These are phyloP conservation scores for Salarias fasciatus DNA, from an alignment of 2,797 vertebrate species.

Conservation along the genomic window DNA sequence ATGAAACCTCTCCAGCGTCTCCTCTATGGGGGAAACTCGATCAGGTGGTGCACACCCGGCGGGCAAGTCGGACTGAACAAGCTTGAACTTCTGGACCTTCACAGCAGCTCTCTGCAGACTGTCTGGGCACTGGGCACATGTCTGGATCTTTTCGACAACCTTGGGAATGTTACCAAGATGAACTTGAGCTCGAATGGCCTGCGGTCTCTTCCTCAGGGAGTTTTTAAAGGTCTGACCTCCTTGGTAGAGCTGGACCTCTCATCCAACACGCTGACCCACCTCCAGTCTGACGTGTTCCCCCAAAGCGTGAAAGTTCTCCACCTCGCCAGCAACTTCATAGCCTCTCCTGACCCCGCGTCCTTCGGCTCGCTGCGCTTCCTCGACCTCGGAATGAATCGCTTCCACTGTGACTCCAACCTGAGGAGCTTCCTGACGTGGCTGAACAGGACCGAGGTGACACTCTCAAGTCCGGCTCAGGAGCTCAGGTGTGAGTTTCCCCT, in stretches of 20 bases:
- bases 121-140: conserved; percentile 65
- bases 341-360: conserved; percentile 80
- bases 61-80: conserved; percentile 30
- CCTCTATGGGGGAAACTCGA: conserved; percentile 78
- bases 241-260: conserved; percentile 81
- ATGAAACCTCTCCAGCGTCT: conserved; percentile 72
- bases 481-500: conserved; percentile 71
- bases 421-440: conserved; percentile 83
- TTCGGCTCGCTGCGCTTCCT: conserved; percentile 79
- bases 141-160: conserved; percentile 62
- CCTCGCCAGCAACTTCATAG: conserved; percentile 84
- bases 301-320: conserved; percentile 75
- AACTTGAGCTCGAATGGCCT: conserved; percentile 83
- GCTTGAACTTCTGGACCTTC: conserved; percentile 83
- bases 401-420: conserved; percentile 81
- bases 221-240: conserved; percentile 83
- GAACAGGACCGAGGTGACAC: conserved; percentile 77
- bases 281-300: conserved; percentile 80
- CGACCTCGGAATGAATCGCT: conserved; percentile 82
- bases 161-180: conserved; percentile 69
- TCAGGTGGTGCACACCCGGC: conserved; percentile 69
- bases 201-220: conserved; percentile 77
- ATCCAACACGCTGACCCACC: conserved; percentile 82
- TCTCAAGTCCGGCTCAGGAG: conserved; percentile 66
- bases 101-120: conserved; percentile 81